These are phyloP conservation scores for Cheilosia scutellata DNA, from an alignment of 2,888 invertebrate genomes.

Conservation along the genomic window DNA sequence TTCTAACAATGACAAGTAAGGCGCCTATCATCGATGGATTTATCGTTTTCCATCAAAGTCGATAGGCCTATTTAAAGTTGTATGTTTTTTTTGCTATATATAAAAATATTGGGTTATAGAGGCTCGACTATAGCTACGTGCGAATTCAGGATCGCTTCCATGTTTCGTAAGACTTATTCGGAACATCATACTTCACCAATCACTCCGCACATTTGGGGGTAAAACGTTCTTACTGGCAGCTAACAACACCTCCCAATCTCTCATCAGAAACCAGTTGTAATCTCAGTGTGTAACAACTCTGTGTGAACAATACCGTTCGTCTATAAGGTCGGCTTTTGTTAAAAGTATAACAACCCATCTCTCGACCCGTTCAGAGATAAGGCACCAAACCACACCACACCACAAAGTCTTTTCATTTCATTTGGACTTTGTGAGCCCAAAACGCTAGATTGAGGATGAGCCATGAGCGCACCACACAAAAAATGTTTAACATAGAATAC, in stretches of 20 bases:
- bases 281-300: slow-evolving; percentile 64
- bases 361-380: slow-evolving; percentile 52
- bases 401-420: slow-evolving; percentile 61
- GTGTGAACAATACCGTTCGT: slow-evolving; percentile 74
- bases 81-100: too few species aligned
- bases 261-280: slow-evolving; percentile 40
- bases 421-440: slow-evolving; percentile 44
- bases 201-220: slow-evolving; percentile 7
- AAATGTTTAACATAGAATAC: slow-evolving; percentile 84
- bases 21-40: too few species aligned
- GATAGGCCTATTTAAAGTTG: too few species aligned
- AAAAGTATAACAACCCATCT: slow-evolving; percentile 66
- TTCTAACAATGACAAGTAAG: too few species aligned
- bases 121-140: too few species aligned
- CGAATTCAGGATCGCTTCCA: too few species aligned
- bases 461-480: slow-evolving; percentile 76
- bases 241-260: slow-evolving; percentile 6
- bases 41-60: too few species aligned
- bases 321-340: slow-evolving; percentile 69
- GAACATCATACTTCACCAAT: background rate
- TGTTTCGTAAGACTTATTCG: too few species aligned
- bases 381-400: slow-evolving; percentile 31
- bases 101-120: too few species aligned
- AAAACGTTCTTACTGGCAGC: slow-evolving; percentile 1
- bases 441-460: slow-evolving; percentile 58